Percentiles rank a stretch among this genome's conserved stretches.
Evolutionary conservation across 2,797 vertebrate genomes (phyloP).

Genomic region (Microctenopoma stevenorrisi): DNA sequence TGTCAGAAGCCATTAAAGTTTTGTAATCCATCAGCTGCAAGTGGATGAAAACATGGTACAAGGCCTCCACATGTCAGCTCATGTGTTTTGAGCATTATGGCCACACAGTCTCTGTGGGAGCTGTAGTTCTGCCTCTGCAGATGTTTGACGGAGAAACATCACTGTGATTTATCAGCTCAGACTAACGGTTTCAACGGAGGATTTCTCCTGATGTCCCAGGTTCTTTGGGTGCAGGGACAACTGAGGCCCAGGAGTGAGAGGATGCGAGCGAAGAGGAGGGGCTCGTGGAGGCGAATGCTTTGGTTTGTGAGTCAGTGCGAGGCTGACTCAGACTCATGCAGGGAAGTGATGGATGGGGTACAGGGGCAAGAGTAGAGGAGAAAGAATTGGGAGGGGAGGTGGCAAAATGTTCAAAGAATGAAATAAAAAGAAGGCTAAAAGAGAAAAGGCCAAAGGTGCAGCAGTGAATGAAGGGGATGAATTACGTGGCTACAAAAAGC

Average conservation of each 20-base stretch:
- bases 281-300: constrained; percentile 31
- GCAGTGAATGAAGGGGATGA: constrained; percentile 55
- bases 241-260: constrained; percentile 8
- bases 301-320: constrained; percentile 65
- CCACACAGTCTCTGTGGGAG: constrained; percentile 22
- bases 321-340: constrained; percentile 55
- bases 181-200: constrained; percentile 21
- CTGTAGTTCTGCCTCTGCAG: constrained; percentile 19
- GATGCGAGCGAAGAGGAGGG: constrained; percentile 18
- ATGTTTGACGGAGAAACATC: constrained; percentile 26
- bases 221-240: constrained; percentile 34
- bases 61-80: constrained; percentile 65
- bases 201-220: constrained; percentile 38
- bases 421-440: constrained; percentile 70
- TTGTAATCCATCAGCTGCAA: constrained; percentile 1
- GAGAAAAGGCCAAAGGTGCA: constrained; percentile 57
- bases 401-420: constrained; percentile 70
- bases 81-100: constrained; percentile 65
- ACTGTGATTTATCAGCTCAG: constrained; percentile 57
- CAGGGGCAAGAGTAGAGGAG: constrained; percentile 53
- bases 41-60: constrained; percentile 1
- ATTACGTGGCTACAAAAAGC: constrained; percentile 52
- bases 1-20: neutral
- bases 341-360: constrained; percentile 70
- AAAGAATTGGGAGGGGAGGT: constrained; percentile 61